A percentile compares a stretch with the other conserved stretches of the same genome.
Evolutionary conservation across 2,888 invertebrate species (phyloP).

Genomic region (Tachina fera): DNA sequence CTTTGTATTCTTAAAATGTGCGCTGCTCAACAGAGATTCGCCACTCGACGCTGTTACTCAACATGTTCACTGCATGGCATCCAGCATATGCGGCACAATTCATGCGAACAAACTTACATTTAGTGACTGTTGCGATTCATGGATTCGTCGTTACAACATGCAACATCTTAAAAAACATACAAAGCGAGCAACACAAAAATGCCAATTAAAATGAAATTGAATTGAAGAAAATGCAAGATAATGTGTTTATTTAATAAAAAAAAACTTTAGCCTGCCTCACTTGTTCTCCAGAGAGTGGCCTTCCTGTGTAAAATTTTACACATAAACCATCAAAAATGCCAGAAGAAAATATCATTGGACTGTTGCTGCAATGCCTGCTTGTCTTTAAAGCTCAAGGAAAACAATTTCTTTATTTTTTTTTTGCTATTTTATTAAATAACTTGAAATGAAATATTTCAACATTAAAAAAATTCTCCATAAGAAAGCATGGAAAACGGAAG

Average conservation of each 20-base stretch:
- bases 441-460: conserved; percentile 52
- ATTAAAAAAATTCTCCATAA: conserved; percentile 25
- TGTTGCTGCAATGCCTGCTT: background rate
- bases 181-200: conserved; percentile 17
- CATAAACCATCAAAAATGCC: background rate
- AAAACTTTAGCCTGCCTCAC: background rate
- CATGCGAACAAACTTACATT: conserved; percentile 93
- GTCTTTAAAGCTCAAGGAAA: background rate
- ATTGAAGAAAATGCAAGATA: conserved; percentile 12
- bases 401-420: conserved; percentile 51
- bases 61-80: conserved; percentile 90
- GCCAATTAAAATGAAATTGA: conserved; percentile 17
- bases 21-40: conserved; percentile 87
- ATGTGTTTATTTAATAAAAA: conserved; percentile 16
- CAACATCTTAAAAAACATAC: conserved; percentile 4
- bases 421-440: conserved; percentile 13
- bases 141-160: background rate
- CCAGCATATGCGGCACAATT: conserved; percentile 89
- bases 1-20: conserved; percentile 51
- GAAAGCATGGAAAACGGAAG: conserved; percentile 4
- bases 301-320: background rate
- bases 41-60: conserved; percentile 91
- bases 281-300: background rate
- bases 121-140: conserved; percentile 83
- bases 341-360: conserved; percentile 5